A percentile compares a stretch with the other conserved stretches of the same genome.
phyloP scores from a whole-genome alignment of 2,113 vertebrate genomes.

The Ophiodon elongatus region DNA sequence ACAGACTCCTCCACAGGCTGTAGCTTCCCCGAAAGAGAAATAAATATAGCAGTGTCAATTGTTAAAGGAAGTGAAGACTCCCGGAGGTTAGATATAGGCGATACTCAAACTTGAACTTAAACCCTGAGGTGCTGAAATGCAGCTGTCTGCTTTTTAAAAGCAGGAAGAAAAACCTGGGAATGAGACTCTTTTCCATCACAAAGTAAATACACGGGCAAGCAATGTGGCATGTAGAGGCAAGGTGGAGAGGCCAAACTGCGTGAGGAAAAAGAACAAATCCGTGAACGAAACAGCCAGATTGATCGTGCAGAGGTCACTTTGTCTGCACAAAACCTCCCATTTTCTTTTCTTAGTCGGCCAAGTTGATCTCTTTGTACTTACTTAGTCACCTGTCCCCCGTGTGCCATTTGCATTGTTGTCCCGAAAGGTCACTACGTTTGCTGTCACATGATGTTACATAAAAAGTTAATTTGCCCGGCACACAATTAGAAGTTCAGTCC shows the following conservation, averaged over 20 bases:
- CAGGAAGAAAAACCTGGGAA: conserved; percentile 9
- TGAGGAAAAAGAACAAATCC: conserved; percentile 22
- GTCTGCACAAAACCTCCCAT: conserved; percentile 27
- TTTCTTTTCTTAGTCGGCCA: conserved; percentile 16
- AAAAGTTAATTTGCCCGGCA: conserved; percentile 35
- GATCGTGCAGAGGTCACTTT: conserved; percentile 30
- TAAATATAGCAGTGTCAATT: conserved; percentile 49
- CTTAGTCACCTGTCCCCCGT: conserved; percentile 4
- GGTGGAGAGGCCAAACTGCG: conserved; percentile 3
- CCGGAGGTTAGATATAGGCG: conserved; percentile 36
- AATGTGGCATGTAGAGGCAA: conserved; percentile 65
- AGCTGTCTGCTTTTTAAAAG: conserved; percentile 58
- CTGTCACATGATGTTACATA: conserved; percentile 35
- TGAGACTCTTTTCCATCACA: conserved; percentile 46
- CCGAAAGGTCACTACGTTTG: conserved; percentile 59
- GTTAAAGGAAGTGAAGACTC: conserved; percentile 40
- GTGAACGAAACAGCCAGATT: conserved; percentile 26
- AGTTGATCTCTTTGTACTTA: conserved; percentile 32
- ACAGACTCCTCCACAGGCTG: conserved; percentile 14
- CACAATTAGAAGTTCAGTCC: conserved; percentile 27
- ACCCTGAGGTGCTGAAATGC: conserved; percentile 51
- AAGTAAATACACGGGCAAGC: conserved; percentile 32
- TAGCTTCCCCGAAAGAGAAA: conserved; percentile 16
- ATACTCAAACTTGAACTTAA: conserved; percentile 46
- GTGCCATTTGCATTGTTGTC: conserved; percentile 49